These are phyloP conservation scores for Clistopyga incitator DNA, from an alignment of 2,888 invertebrate species.

Conservation along the genomic window DNA sequence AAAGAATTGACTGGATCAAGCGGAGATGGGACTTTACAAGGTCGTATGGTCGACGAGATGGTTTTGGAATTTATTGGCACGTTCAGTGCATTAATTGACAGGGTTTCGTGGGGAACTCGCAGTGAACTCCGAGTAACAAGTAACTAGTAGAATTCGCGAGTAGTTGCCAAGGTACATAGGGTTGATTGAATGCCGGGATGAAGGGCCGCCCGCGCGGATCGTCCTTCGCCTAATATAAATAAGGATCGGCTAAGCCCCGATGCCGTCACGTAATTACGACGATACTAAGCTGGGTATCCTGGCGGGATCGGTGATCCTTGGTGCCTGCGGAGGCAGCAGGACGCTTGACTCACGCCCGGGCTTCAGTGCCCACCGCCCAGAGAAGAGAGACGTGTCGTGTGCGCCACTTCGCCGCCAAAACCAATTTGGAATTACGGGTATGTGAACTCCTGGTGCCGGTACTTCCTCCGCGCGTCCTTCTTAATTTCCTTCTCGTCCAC, in stretches of 20 bases:
- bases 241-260: conserved; percentile 79
- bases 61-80: neutral
- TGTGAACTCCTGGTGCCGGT: conserved; percentile 49
- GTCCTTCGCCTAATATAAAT: conserved; percentile 75
- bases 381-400: conserved; percentile 37
- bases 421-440: conserved; percentile 82
- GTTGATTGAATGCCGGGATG: conserved; percentile 62
- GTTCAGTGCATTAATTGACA: conserved; percentile 1
- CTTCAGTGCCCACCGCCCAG: conserved; percentile 40
- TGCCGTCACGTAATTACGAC: conserved; percentile 79
- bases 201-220: conserved; percentile 44
- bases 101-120: neutral
- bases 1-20: neutral
- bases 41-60: neutral
- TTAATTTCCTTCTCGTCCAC: conserved; percentile 14
- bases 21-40: neutral
- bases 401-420: conserved; percentile 71
- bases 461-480: neutral
- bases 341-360: conserved; percentile 57
- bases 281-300: conserved; percentile 81
- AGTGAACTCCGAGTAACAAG: neutral
- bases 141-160: conserved; percentile 6
- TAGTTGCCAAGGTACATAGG: conserved; percentile 29
- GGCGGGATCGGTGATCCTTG: conserved; percentile 80
- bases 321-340: conserved; percentile 60